Base-by-base conservation (phyloP, 2,113 vertebrate species). In the Melanerpes formicivorus region DNA sequence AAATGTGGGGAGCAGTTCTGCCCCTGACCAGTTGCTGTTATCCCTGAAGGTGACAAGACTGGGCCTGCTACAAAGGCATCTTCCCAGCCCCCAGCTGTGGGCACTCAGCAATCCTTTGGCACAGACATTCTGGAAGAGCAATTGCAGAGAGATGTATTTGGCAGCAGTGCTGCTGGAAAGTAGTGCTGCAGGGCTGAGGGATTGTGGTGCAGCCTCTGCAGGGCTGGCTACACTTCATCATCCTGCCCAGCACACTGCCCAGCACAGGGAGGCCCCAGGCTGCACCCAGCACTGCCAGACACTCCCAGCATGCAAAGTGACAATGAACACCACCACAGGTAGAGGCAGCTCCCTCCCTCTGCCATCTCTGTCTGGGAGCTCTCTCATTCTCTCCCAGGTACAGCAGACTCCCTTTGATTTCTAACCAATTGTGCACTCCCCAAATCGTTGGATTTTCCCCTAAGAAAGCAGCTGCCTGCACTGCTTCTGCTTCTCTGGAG, bases 241-340 rank as follows among this genome's bases (percentile, higher is more conserved):
- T 88, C 80, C 34, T 78, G 59, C 93, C 93, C 94, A 63, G 18
- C 70, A 65, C 74, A 78, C 21, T 67, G 80, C 92, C 65, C 85
- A 93, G 70, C 70, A 75, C 80, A 92, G 54, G 26, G 83, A 86
- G 59, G 59, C 55, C 19, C 59, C 54, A 65, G 71, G 86, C 94
- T 93, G 80, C 77, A 95, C 83, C 92, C 86, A 63, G 86, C 74
- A 55, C 74, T 94, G 92, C 66, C 78, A 95, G 80, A 63, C 55
- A 59, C 37, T 69, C 1, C 72, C 88, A 95, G 67, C 52, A 87
- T 69, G 67, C 70, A 84, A 94, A 94, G 90, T 84, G 66, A 88
- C 70, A 91, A 91, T 23, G 10, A 80, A 32, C 80, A 88, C 88
- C 32, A 34, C 63, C 64, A 13, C 71, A 75, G 66, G 63, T 83